Base-by-base conservation (phyloP, 2,888 invertebrate species). In the Amiota mariae region DNA sequence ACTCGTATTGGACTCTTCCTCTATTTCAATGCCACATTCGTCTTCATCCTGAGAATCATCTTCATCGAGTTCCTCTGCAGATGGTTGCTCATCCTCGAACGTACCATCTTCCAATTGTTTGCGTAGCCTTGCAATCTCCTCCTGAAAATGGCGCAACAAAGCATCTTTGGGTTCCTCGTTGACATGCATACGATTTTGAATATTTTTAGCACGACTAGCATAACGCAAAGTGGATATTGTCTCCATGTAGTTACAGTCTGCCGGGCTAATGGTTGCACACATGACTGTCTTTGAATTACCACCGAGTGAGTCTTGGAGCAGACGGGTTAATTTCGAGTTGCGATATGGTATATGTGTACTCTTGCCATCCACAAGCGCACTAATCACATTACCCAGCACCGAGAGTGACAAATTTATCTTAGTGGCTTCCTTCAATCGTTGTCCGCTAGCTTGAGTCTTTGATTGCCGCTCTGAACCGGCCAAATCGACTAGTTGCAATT, bases 141-240 rank as follows among this genome's bases (percentile, higher is more conserved):
- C 94, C 90, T 99, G 98, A 91, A 98, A 99, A 90, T 97, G 95
- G 70, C 98, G 93, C 20, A 99, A 93, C 66, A 99, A 90, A 0
- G 99, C 98, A 90, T 98, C 98, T 81, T 99, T 98, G 0, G 98
- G 98, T 89, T 99, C 99, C 88, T 98, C 98, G 90, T 99, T 99
- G 77, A 99, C 95, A 85, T 95, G 95, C 74, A 98, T 98, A 82
- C 95, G 94, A 91, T 99, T 99, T 90, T 97, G 96, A 79, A 99
- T 99, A 88, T 96, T 98, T 91, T 99, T 99, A 12, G 99, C 98
- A 72, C 99, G 93, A 91, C 97, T 98, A 1, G 99, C 99, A 91
- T 99, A 99, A 0, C 99, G 93, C 73, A 99, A 91, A 0, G 99
- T 98, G 86, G 98, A 98, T 79, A 99, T 95, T 0, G 98, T 97